Conservation (phyloP, 2,888 invertebrate species). For the Troides aeacus region DNA sequence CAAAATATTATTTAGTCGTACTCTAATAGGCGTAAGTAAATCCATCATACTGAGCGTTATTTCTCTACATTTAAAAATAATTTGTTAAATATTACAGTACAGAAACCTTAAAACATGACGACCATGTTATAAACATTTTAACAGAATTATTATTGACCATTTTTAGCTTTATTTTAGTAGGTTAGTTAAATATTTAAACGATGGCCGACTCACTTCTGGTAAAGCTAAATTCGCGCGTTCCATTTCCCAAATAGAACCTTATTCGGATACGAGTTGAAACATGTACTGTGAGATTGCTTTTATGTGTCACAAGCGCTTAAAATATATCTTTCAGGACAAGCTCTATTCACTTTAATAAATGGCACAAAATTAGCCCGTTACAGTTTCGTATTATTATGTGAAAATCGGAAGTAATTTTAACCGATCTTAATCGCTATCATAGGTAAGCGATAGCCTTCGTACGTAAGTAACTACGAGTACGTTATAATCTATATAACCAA, state of each 20-base stretch:
- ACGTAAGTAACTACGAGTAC: background rate
- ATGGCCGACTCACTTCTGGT: constrained; percentile 11
- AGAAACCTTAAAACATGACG: background rate
- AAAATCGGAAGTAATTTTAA: background rate
- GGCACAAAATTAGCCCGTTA: background rate
- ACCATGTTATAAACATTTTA: background rate
- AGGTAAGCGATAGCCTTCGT: background rate
- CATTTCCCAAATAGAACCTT: constrained; percentile 28
- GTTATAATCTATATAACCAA: background rate
- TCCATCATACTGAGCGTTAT: too few relatives aligned
- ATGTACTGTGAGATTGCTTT: constrained; percentile 27
- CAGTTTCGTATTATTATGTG: background rate
- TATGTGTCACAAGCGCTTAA: constrained; percentile 26
- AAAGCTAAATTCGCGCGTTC: constrained; percentile 26
- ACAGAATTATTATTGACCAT: background rate
- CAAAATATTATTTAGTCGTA: too few relatives aligned
- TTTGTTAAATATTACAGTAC: background rate
- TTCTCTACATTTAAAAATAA: background rate
- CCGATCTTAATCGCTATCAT: too few relatives aligned
- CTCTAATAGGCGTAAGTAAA: too few relatives aligned
- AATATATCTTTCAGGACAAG: constrained; percentile 10
- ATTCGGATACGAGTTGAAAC: constrained; percentile 21
- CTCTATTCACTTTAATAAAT: background rate
- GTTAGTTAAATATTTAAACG: constrained; percentile 14
- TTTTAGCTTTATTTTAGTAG: constrained; percentile 5